Evolutionary conservation across 2,888 invertebrate genomes (phyloP), one percentile per base, ranked within the genome.

Genomic region (Branchipolynoe longqiensis): DNA sequence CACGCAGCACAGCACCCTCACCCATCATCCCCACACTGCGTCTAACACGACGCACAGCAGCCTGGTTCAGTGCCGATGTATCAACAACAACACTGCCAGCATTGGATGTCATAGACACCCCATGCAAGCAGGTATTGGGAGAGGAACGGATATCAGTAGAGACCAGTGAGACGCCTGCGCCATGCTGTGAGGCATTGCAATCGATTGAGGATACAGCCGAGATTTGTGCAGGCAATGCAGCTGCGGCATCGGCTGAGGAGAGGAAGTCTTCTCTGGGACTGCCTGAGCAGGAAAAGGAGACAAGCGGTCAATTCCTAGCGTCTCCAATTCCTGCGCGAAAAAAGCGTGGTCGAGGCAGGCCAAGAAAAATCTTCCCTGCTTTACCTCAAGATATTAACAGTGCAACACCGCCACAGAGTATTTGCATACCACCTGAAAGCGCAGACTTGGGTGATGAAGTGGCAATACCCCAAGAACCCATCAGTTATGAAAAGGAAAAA

Each of bases 361-460:
- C 62, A 62, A 62, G 62, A 31, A 62, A 62, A 62, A 1, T 31
- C 62, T 62, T 62, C 18, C 62, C 62, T 62, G 25, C 62, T 62
- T 14, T 1, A 62, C 31, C 62, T 14, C 62, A 62, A 31, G 31
- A 14, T n/a, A 28, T 62, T 31, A 25, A 3, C 14, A 62, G 4
- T 14, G n/a, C n/a, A n/a, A 28, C 62, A 62, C 28, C 31, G 12
- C 28, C 31, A 62, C 4, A 62, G 25, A 3, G 14, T 31, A 25
- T 31, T 62, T n/a, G n/a, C n/a, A 31, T 31, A 28, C 28, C 25
- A 2, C 62, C 62, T 62, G 62, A 28, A 2, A 25, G 3, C 31
- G 25, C 1, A 62, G n/a, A n/a, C n/a, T n/a, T n/a, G n/a, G n/a
- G n/a, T n/a, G n/a, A n/a, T n/a, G n/a, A n/a, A n/a, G n/a, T n/a